These are phyloP conservation scores for Dufourea novaeangliae DNA, from an alignment of 1,140 invertebrate species.

Conservation along the genomic window DNA sequence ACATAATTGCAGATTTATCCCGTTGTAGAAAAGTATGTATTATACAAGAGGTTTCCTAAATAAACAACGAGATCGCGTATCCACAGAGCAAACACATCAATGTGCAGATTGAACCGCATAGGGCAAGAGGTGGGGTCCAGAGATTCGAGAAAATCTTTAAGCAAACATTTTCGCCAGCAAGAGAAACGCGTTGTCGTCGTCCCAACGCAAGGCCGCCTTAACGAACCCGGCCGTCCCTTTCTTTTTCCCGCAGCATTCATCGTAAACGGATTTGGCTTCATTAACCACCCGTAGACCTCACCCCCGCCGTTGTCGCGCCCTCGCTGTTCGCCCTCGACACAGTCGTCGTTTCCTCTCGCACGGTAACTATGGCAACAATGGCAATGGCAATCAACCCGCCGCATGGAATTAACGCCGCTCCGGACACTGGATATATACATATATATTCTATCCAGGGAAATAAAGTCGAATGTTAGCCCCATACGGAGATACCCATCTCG, in stretches of 20 bases:
- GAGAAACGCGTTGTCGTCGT: slow-evolving; percentile 68
- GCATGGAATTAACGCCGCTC: slow-evolving; percentile 72
- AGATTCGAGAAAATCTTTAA: slow-evolving; percentile 36
- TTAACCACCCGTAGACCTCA: slow-evolving; percentile 74
- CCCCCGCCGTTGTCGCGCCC: slow-evolving; percentile 44
- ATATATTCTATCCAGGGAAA: not conserved
- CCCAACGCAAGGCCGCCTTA: slow-evolving; percentile 77
- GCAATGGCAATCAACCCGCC: slow-evolving; percentile 73
- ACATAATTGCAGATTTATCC: too few species aligned
- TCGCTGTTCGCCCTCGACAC: slow-evolving; percentile 52
- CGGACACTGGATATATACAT: too few species aligned
- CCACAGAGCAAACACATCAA: not conserved
- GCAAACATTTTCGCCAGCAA: slow-evolving; percentile 54
- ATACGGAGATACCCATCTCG: not conserved
- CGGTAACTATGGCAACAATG: slow-evolving; percentile 78
- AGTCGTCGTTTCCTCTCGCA: slow-evolving; percentile 47
- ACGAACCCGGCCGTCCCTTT: slow-evolving; percentile 74
- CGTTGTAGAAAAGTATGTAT: not conserved
- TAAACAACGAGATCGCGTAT: not conserved
- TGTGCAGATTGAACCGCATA: not conserved
- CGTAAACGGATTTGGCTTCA: slow-evolving; percentile 81
- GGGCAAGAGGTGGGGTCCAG: not conserved
- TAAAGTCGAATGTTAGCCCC: not conserved
- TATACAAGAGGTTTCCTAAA: not conserved
- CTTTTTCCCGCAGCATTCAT: slow-evolving; percentile 75